Base-by-base conservation (phyloP, 2,113 vertebrate genomes). In the Pica pica region DNA sequence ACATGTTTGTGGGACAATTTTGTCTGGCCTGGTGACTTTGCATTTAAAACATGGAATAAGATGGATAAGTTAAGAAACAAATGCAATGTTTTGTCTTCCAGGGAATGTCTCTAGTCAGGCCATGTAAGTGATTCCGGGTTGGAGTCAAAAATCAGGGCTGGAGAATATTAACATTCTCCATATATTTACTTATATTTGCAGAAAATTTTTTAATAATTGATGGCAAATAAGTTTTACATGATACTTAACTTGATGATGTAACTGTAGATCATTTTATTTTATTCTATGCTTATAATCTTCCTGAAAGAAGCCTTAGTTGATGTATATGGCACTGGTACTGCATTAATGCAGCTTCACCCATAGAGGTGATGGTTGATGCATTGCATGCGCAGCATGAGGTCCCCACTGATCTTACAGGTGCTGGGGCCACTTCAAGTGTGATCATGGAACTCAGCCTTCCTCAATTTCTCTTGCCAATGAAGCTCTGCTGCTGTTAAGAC, bases 341-440 rank as follows among this genome's bases (percentile, higher is more conserved):
- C 59, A 61, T 31, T 31, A 57, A 44, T 44, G 42, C 55, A 69
- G 5, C 28, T 63, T 50, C 39, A 39, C 3, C 11, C 7, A 0
- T 4, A 24, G 42, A 27, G 57, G 35, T 55, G 44, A 23, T 3
- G 24, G 47, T 21, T 61, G 69, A 27, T 5, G 2, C 13, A 2
- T 3, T 47, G 37, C 22, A 7, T 7, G 14, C 52, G 8, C 15
- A 21, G 22, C 1, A 0, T 3, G 2, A 24, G 13, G 47, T 79
- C 53, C 70, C 31, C 19, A 2, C 11, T n/a, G 57, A 23, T 31
- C 23, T 3, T 70, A 14, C 1, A 2, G 39, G 42, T 35, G 16
- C 16, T 37, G 35, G 17, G 39, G 67, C 11, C 26, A 7, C 22
- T 63, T 22, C 0, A 0, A 49, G 14, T 24, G 19, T 2, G 2